Base-by-base conservation (phyloP, 2,113 vertebrate species). In the Neolamprologus sp. region DNA sequence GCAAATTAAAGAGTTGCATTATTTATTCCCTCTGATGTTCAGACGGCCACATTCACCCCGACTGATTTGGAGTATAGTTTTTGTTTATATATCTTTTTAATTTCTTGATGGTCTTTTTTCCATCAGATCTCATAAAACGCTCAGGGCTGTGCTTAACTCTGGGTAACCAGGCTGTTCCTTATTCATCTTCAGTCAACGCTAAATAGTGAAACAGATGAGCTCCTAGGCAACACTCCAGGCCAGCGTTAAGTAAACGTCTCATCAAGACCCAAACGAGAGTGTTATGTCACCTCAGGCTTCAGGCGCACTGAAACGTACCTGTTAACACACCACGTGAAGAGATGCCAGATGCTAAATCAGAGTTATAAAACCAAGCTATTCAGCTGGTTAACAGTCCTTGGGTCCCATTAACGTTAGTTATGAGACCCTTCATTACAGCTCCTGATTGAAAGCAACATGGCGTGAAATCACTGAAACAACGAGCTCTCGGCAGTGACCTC, bases 361-460 rank as follows among this genome's bases (percentile, higher is more conserved):
- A 33, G 60, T 82, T 71, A 16, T 60, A 71, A 58, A 90, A 79
- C 55, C 37, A 37, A 26, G 55, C 60, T 16, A 5, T 79, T 91
- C 30, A 26, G 53, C 85, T 84, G 60, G 49, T 87, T 58, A 82
- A 85, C 87, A 87, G 82, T 68, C 73, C 51, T 37, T 16, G 26
- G 79, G 17, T 35, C 63, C 85, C 81, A 84, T 86, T 90, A 90
- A 84, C 16, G 5, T 83, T 45, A 55, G 80, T 90, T 93, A 91
- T 89, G 84, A 63, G 88, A 84, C 49, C 71, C 87, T 91, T 91
- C 85, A 88, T 89, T 80, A 68, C 79, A 45, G 82, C 51, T 9
- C 26, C 71, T 92, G 92, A 94, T 93, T 94, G 85, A 91, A 95
- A 86, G 93, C 93, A 93, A 92, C 91, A 78, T 16, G n/a, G 86